Base-by-base conservation (phyloP, 2,113 vertebrate genomes). In the Tenebrosternarchus preto region DNA sequence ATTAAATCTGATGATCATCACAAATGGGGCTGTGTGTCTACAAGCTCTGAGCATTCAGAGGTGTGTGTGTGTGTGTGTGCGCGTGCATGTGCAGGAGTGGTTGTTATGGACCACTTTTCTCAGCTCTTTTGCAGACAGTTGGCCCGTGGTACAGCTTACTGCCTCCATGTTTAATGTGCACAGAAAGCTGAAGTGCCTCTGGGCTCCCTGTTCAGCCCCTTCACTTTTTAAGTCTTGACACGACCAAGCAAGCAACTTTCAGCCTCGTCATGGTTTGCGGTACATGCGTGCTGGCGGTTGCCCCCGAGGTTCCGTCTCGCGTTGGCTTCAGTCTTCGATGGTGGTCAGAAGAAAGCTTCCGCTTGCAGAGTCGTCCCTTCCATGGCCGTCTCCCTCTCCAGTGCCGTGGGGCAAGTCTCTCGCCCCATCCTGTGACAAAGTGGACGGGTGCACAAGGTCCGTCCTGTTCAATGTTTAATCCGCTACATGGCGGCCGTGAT, bases 381-480 rank as follows among this genome's bases (percentile, higher is more conserved):
- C 33, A 25, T 12, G 63, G 73, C 24, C 55, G 36, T 17, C 56
- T 64, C 43, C 0, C 29, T 53, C 12, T 64, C 46, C 25, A 64
- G 56, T 80, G 64, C 63, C n/a, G 43, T 80, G 59, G 27, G 11
- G 20, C n/a, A 70, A 61, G 82, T 78, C 70, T 53, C 84, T 88
- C 66, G 86, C 86, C 57, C 43, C 6, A 12, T 4, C 15, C 24
- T 59, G 36, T 76, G 80, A 64, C 19, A 39, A 68, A 74, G 29
- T 16, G 8, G 61, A 29, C 46, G 7, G 76, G 82, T 88, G 84
- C 84, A 61, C 77, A 85, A 77, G 61, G 76, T 78, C 73, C 46
- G 55, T 78, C 0, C 0, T 69, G 19, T 87, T 91, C 77, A 90
- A 91, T 91, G 85, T 90, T 90, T 90, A 89, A 91, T 89, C 87